phyloP scores from a whole-genome alignment of 2,888 invertebrate genomes.

The Hyalella azteca region DNA sequence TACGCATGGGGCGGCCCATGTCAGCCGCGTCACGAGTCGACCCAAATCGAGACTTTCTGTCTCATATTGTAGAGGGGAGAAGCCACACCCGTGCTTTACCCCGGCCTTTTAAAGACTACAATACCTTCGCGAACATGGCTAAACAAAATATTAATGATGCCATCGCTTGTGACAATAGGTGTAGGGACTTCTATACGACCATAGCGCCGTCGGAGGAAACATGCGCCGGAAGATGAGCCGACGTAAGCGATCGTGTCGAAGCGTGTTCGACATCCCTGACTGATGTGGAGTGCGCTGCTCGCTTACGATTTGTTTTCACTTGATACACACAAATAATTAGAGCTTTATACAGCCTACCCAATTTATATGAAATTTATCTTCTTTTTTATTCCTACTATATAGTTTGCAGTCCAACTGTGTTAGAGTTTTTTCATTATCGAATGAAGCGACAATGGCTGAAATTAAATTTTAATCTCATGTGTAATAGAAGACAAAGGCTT shows the following conservation, averaged over 20 bases:
- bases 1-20: not conserved
- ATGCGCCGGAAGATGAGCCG: not conserved
- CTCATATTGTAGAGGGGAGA: constrained; percentile 29
- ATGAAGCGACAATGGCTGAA: too few relatives aligned
- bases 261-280: constrained; percentile 7
- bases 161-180: constrained; percentile 33
- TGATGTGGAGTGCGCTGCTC: too few relatives aligned
- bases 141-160: constrained; percentile 36
- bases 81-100: constrained; percentile 23
- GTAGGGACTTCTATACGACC: not conserved
- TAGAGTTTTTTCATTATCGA: too few relatives aligned
- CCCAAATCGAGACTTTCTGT: constrained; percentile 37
- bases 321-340: too few relatives aligned
- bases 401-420: too few relatives aligned
- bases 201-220: constrained; percentile 3
- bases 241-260: constrained; percentile 13
- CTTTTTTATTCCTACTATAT: too few relatives aligned
- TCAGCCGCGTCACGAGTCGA: constrained; percentile 29
- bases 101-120: constrained; percentile 32
- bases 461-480: too few relatives aligned
- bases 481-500: too few relatives aligned
- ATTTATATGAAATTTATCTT: too few relatives aligned
- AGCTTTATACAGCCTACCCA: too few relatives aligned
- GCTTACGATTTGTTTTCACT: too few relatives aligned
- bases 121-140: constrained; percentile 27